Evolutionary conservation across 1,140 invertebrate species (phyloP), one percentile per base, ranked within the genome.

Genomic region (Thalassaphorura encarpata): DNA sequence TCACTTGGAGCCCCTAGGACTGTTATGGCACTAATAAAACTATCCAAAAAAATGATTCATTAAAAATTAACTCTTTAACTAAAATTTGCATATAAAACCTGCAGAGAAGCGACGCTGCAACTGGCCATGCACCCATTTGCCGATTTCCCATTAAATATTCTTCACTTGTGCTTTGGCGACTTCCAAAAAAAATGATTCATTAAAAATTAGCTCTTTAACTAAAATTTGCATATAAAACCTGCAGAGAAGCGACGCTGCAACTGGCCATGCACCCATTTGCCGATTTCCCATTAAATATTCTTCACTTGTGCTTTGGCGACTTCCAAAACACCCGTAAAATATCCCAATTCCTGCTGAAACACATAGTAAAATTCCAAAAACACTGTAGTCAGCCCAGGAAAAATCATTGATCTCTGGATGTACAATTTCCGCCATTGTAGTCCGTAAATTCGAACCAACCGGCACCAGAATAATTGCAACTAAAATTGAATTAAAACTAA

Each of bases 21-120:
- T 8, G 89, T 90, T 29, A 93, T 85, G 46, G 88, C 88, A 0
- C 88, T 92, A 69, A 92, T 83, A 69, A 91, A 90, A 51, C 40
- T 40, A 26, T 16, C 47, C 26, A 19, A 19, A 36, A 18, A 31
- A 51, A 36, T 18, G 11, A 31, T 36, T 27, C 6, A 11, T 8
- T n/a, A 29, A 39, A 16, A 8, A 6, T 24, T 15, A 1, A 53
- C 21, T 3, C n/a, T 11, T 31, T 24, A 39, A 15, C 16, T 18
- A 21, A 27, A 54, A 21, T 26, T 45, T 49, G 6, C 16, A 49
- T 6, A 15, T 24, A 3, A 26, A 29, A 58, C 49, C 56, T 59
- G 36, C 51, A 54, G 6, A 59, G 39, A 2, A 60, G 16, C 1
- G 52, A 55, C 13, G 55, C 19, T n/a, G 58, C 58, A 29, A 60